Base-by-base conservation (phyloP, 1,140 invertebrate genomes). In the Dufourea novaeangliae region DNA sequence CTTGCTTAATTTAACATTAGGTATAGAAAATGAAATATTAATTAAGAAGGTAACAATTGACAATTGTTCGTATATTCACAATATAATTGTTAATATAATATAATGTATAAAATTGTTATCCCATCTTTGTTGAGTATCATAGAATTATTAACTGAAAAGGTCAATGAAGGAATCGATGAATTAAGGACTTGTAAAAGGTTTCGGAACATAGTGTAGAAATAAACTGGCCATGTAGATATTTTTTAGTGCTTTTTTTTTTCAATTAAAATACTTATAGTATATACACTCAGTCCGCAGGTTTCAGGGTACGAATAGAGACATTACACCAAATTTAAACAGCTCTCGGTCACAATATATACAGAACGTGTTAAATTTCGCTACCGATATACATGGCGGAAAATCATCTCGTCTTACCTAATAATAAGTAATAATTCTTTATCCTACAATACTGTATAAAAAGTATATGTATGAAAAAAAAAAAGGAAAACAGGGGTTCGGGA, bases 191-290 rank as follows among this genome's bases (percentile, higher is more conserved):
- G 27, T 5, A 11, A n/a, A n/a, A n/a, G n/a, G n/a, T n/a, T n/a
- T n/a, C n/a, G n/a, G n/a, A n/a, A n/a, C n/a, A n/a, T n/a, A n/a
- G n/a, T n/a, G 56, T 5, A 37, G 34, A 25, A 39, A 39, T 1
- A 37, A 73, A 39, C 22, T 25, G 41, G 25, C 67, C 22, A 25
- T 34, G 17, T 1, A 25, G 59, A 34, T 44, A 27, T 22, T 39
- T 46, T 78, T 68, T 72, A 62, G 34, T 78, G 61, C 66, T 68
- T 72, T 83, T 72, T 70, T 72, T 74, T 7, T 54, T 78, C 14
- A 72, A 72, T 81, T 84, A 81, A 85, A 85, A 85, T 84, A 85
- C 37, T 73, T 78, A 74, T 66, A 73, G n/a, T 84, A 85, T 85
- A 72, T 85, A 85, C 83, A 85, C 50, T 84, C 62, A 72, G 77